These are phyloP conservation scores for Neogale vison DNA, from an alignment of 2,113 vertebrate genomes.

Conservation along the genomic window DNA sequence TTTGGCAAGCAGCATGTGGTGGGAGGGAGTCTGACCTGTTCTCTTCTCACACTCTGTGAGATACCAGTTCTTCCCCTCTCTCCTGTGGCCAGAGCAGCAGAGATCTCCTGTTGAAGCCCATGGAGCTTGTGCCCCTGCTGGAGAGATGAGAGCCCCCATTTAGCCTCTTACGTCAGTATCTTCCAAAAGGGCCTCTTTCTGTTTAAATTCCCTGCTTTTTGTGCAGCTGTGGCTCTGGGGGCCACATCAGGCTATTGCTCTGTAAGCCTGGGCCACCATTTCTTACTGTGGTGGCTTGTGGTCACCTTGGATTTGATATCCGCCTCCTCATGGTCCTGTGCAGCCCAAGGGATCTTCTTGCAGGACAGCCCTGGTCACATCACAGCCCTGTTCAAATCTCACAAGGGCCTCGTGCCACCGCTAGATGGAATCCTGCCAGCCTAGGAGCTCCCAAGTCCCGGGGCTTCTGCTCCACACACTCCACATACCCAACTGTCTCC, in stretches of 20 bases:
- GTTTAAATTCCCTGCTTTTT: neutral
- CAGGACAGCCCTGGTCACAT: neutral
- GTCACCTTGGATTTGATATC: too few relatives aligned
- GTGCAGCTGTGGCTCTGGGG: neutral
- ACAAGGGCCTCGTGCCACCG: neutral
- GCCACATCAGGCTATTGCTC: neutral
- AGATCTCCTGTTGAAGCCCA: neutral
- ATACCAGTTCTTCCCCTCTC: fast-evolving
- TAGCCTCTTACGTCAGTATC: neutral
- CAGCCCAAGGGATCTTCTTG: neutral
- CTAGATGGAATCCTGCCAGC: neutral
- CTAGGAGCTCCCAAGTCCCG: neutral
- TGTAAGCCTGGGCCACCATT: neutral
- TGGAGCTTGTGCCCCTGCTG: neutral
- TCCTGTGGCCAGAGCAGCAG: neutral
- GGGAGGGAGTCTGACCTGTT: neutral
- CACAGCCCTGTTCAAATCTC: neutral
- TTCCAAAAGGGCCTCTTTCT: neutral
- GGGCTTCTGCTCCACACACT: neutral
- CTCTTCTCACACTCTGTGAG: neutral
- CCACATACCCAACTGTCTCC: fast-evolving
- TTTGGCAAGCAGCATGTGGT: neutral
- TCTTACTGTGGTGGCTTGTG: fast-evolving
- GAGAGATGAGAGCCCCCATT: neutral
- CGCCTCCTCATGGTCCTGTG: neutral